Evolutionary conservation across 1,140 invertebrate species (phyloP).

Genomic region (Plectrocnemia conspersa): DNA sequence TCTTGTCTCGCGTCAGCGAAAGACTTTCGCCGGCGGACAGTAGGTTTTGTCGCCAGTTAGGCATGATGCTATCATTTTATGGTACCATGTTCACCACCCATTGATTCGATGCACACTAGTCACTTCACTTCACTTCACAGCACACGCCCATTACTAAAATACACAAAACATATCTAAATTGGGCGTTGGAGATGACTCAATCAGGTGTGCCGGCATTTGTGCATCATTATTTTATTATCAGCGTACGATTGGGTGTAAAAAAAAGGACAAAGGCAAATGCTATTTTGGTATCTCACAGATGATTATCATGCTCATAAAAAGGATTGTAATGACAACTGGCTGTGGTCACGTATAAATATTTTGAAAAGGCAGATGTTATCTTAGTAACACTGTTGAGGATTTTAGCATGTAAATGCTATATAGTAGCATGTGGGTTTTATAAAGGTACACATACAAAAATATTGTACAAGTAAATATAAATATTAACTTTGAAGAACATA

Average conservation of each 20-base stretch:
- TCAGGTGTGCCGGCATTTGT: neutral
- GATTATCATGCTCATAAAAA: neutral
- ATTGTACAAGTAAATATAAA: neutral
- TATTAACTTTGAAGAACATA: too few relatives aligned
- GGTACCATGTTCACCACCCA: neutral
- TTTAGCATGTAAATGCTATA: neutral
- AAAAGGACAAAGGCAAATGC: neutral
- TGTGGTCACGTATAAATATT: too few relatives aligned
- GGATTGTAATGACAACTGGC: constrained; percentile 2
- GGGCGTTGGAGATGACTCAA: neutral
- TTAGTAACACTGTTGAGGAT: neutral
- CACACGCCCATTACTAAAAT: neutral
- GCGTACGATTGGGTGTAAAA: neutral
- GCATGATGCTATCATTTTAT: constrained; percentile 40
- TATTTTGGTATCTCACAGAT: neutral
- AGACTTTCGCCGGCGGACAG: constrained; percentile 51
- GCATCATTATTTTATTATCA: neutral
- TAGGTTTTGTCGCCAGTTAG: constrained; percentile 52
- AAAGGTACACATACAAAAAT: neutral
- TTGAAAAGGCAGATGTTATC: too few relatives aligned
- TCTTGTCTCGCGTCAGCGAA: constrained; percentile 33
- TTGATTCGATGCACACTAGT: neutral
- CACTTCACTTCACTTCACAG: neutral
- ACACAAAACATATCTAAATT: neutral
- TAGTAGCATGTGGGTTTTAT: neutral